Evolutionary conservation across 1,140 invertebrate genomes (phyloP), one percentile per base, ranked within the genome.

Genomic region (Schlechtendalia chinensis): DNA sequence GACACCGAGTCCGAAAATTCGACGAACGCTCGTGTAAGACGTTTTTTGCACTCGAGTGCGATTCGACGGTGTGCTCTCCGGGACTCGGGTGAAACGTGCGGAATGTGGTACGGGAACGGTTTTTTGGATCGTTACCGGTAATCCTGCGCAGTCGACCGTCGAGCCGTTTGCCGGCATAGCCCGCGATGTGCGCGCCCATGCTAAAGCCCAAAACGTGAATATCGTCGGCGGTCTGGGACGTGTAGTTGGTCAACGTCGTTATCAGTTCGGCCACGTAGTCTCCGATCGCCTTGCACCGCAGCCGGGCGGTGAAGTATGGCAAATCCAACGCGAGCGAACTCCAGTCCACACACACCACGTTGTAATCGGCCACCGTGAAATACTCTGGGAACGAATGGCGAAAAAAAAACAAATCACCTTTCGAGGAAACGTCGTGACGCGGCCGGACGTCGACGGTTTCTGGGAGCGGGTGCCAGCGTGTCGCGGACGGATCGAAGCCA

Each of bases 181-280:
- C 95, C 0, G 94, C 93, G 0, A 95, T 91, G 83, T 98, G 94
- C 0, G 94, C 94, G 0, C 96, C 96, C 63, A 98, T 87, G 84
- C 94, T 96, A 84, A 96, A 97, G 1, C 96, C 96, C 83, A 98
- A 92, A 54, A 97, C 86, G 85, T 97, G 95, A 63, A 94, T 86
- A 27, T 88, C 88, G 24, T 88, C 85, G 10, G 90, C 84, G 0
- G 87, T 83, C 10, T 91, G 87, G 1, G 88, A 87, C 2, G 87
- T 86, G 0, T 86, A 85, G 56, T 90, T 86, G 16, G n/a, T 27
- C 67, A 93, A 86, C 85, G 88, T 91, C 75, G 88, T 87, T 59
- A 93, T 85, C 82, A 92, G 90, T 32, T 87, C 86, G 0, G 90
- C 91, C 22, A 93, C 83, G 69, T 89, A 86, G 17, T 86, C 84